Percentiles rank a stretch among this genome's conserved stretches.
Evolutionary conservation across 2,888 invertebrate species (phyloP).

Genomic region (Dasypolia templi): DNA sequence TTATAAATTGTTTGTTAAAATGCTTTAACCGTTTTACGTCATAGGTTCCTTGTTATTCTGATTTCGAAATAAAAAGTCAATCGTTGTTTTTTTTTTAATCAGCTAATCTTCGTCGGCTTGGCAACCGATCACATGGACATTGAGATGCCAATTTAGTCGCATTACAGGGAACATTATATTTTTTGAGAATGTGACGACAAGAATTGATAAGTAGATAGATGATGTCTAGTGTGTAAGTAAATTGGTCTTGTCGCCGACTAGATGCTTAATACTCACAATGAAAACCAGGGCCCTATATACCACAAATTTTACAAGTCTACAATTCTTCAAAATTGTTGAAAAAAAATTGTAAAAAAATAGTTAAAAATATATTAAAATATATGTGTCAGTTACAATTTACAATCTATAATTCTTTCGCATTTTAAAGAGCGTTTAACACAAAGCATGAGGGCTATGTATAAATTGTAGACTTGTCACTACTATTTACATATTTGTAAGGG

Average conservation of each 20-base stretch:
- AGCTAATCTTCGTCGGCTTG: neutral
- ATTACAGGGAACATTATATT: constrained; percentile 16
- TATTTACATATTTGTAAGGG: no score
- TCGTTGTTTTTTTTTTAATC: constrained; percentile 10
- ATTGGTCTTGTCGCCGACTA: neutral
- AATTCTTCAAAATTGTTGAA: neutral
- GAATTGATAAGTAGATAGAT: neutral
- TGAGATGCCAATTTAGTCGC: constrained; percentile 4
- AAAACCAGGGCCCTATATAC: no score
- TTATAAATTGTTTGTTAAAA: constrained; percentile 35
- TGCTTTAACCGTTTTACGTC: constrained; percentile 12
- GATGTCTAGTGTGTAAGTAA: neutral
- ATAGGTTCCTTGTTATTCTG: constrained; percentile 15
- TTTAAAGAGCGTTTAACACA: neutral
- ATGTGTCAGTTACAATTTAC: no score
- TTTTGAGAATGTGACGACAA: neutral
- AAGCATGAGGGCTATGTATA: neutral
- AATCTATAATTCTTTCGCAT: no score
- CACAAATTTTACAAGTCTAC: neutral
- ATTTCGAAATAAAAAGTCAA: constrained; percentile 21
- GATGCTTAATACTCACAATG: neutral
- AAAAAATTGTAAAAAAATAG: neutral
- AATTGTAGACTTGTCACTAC: neutral
- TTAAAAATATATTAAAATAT: no score
- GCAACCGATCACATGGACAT: neutral